These are phyloP conservation scores for Plectropomus leopardus DNA, from an alignment of 2,113 vertebrate species.

Conservation along the genomic window DNA sequence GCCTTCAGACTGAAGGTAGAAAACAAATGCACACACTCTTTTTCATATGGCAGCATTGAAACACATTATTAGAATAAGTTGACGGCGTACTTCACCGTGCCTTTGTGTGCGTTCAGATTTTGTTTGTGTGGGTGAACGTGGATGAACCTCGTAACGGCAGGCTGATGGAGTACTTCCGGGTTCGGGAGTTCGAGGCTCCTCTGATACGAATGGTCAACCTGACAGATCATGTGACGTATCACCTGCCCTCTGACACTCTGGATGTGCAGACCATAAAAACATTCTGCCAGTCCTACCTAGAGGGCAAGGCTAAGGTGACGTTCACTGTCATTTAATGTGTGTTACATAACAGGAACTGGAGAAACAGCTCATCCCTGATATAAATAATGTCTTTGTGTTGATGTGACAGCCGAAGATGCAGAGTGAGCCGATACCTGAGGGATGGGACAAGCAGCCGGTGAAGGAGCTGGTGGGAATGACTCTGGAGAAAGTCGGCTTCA, in stretches of 20 bases:
- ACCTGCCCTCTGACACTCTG: slow-evolving; percentile 89
- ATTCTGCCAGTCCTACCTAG: slow-evolving; percentile 88
- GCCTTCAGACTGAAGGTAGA: slow-evolving; percentile 91
- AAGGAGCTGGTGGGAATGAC: slow-evolving; percentile 93
- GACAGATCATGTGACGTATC: slow-evolving; percentile 87
- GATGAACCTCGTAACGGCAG: slow-evolving; percentile 87
- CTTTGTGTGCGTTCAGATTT: slow-evolving; percentile 79
- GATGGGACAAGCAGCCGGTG: slow-evolving; percentile 90
- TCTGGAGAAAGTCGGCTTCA: slow-evolving; percentile 90
- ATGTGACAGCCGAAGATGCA: slow-evolving; percentile 86
- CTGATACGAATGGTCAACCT: slow-evolving; percentile 90
- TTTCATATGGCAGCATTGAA: not conserved
- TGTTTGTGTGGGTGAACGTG: slow-evolving; percentile 90
- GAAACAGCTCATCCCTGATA: not conserved
- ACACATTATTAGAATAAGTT: not conserved
- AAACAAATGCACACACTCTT: not conserved
- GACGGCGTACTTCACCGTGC: not conserved
- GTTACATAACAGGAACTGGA: not conserved
- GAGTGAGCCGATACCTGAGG: slow-evolving; percentile 90
- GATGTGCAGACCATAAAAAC: slow-evolving; percentile 80
- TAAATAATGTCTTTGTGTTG: slow-evolving; percentile 1
- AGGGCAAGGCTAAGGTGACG: slow-evolving; percentile 89
- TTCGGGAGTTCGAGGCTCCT: slow-evolving; percentile 87
- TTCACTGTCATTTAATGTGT: not conserved
- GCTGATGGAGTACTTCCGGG: slow-evolving; percentile 90